Conservation (phyloP, 2,888 invertebrate species). For the Hirtodrosophila confusa region DNA sequence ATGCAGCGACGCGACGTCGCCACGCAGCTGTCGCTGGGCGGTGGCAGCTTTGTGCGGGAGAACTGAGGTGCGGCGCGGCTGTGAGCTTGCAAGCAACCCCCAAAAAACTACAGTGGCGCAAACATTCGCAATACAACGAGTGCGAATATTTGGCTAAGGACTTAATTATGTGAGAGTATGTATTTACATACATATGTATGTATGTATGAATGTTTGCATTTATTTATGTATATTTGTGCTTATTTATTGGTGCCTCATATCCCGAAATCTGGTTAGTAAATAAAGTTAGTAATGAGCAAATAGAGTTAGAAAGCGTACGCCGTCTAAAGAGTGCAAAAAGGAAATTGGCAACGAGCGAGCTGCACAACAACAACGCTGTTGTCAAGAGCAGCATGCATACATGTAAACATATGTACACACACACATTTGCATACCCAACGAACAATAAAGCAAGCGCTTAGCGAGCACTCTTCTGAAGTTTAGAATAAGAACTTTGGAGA, state of each 20-base stretch:
- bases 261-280: not conserved
- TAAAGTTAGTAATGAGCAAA: too few relatives aligned
- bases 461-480: too few relatives aligned
- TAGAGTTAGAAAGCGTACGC: too few relatives aligned
- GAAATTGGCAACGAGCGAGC: slow-evolving; percentile 5
- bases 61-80: slow-evolving; percentile 5
- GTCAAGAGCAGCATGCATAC: slow-evolving; percentile 2
- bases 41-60: slow-evolving; percentile 31
- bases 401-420: not conserved
- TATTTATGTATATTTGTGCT: too few relatives aligned
- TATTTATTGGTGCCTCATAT: not conserved
- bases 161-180: not conserved
- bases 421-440: not conserved
- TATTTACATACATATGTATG: not conserved
- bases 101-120: slow-evolving; percentile 27
- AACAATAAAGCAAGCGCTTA: too few relatives aligned
- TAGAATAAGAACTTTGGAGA: too few relatives aligned
- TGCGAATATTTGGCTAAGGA: too few relatives aligned
- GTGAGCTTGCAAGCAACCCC: slow-evolving; percentile 45
- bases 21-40: slow-evolving; percentile 23
- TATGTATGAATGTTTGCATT: too few relatives aligned
- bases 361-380: slow-evolving; percentile 15
- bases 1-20: slow-evolving; percentile 33
- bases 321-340: not conserved
- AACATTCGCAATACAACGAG: slow-evolving; percentile 10